Percentiles rank a stretch among this genome's conserved stretches.
Conservation (phyloP, 2,797 vertebrate species). For the Micromesistius poutassou region DNA sequence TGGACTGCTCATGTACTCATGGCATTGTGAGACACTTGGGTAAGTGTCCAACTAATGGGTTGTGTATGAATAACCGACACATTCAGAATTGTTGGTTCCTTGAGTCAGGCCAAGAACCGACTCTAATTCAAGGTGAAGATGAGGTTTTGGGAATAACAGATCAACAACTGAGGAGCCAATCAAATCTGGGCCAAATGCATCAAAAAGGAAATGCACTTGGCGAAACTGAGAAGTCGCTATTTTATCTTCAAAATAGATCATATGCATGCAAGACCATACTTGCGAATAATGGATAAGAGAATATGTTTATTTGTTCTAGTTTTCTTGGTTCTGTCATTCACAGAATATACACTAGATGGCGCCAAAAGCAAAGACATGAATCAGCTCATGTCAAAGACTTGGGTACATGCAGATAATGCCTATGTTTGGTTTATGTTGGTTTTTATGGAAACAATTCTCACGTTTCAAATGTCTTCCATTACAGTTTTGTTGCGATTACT, state of each 20-base stretch:
- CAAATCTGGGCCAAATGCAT: not conserved
- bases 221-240: not conserved
- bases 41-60: not conserved
- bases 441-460: not conserved
- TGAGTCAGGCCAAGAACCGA: no score
- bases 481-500: not conserved
- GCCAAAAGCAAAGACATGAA: constrained; percentile 11
- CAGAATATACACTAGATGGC: constrained; percentile 45
- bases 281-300: not conserved
- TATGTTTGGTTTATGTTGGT: not conserved
- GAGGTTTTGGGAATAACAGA: not conserved
- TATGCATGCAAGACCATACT: not conserved
- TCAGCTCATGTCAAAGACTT: not conserved
- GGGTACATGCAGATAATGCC: not conserved
- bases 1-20: not conserved
- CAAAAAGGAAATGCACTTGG: no score
- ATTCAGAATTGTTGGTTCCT: not conserved
- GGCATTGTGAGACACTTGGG: not conserved
- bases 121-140: not conserved
- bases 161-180: not conserved
- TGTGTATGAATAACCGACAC: not conserved
- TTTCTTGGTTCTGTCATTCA: not conserved
- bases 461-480: not conserved
- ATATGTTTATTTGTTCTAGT: not conserved
- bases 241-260: not conserved